These are phyloP conservation scores for Hystrix cristata DNA, from an alignment of 2,113 vertebrate genomes.

Conservation along the genomic window DNA sequence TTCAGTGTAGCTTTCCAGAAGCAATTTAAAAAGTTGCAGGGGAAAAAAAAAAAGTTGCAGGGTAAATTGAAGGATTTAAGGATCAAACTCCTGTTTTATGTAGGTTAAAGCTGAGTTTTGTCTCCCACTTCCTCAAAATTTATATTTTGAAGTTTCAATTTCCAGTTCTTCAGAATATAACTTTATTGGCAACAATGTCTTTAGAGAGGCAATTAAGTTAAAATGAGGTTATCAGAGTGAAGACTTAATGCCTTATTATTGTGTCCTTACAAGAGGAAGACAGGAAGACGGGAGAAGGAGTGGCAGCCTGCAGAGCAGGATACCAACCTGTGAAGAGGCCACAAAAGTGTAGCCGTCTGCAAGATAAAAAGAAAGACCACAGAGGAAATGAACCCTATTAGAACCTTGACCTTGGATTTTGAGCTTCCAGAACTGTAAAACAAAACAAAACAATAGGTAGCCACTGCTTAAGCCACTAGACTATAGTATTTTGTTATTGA, in stretches of 20 bases:
- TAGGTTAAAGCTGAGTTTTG: neutral
- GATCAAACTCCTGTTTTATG: neutral
- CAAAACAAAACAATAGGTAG: neutral
- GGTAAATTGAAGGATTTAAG: neutral
- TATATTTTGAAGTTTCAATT: neutral
- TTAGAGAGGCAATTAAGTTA: neutral
- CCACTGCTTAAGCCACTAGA: neutral
- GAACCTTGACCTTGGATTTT: neutral
- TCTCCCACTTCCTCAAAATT: neutral
- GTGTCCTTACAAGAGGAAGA: neutral
- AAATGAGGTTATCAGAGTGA: neutral
- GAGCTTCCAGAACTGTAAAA: neutral
- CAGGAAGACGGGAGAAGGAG: neutral
- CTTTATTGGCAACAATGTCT: neutral
- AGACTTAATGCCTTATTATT: neutral
- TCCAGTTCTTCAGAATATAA: neutral
- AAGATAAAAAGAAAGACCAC: neutral
- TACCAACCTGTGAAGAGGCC: neutral
- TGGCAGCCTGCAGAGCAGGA: rapidly evolving
- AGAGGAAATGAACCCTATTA: neutral
- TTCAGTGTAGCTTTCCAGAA: neutral
- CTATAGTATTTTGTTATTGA: neutral
- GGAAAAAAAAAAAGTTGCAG: neutral
- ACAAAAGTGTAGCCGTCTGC: neutral
- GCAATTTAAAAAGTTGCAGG: neutral